phyloP scores from a whole-genome alignment of 2,113 vertebrate genomes.

The Lamprologus speciosus region DNA sequence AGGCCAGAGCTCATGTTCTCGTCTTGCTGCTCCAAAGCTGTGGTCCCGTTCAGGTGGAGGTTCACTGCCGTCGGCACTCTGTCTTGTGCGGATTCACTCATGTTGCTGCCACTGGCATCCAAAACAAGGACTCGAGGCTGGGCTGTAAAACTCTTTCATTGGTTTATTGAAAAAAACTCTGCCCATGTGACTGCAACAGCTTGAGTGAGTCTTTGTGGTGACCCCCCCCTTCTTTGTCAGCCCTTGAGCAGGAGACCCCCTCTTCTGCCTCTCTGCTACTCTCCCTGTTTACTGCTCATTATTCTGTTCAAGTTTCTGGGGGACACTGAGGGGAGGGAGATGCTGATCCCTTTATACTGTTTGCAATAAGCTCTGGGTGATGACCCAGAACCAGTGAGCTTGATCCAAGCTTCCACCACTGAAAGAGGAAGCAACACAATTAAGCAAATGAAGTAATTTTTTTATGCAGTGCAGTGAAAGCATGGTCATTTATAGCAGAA shows the following conservation, averaged over 20 bases:
- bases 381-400: conserved; percentile 10
- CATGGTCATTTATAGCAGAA: background rate
- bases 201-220: conserved; percentile 47
- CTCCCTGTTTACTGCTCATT: conserved; percentile 61
- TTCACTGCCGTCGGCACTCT: background rate
- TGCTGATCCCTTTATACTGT: conserved; percentile 8
- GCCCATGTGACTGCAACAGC: conserved; percentile 55
- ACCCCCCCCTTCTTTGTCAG: conserved; percentile 41
- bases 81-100: conserved; percentile 41
- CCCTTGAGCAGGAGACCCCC: background rate
- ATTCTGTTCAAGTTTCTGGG: conserved; percentile 34
- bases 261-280: background rate
- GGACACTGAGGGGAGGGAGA: conserved; percentile 13
- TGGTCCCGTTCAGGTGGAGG: conserved; percentile 33
- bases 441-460: background rate
- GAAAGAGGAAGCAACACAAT: background rate
- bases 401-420: background rate
- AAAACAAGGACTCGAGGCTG: conserved; percentile 11
- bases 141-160: background rate
- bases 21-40: conserved; percentile 1
- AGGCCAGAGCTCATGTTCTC: background rate
- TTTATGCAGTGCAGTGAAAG: background rate
- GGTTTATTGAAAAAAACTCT: conserved; percentile 19
- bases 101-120: conserved; percentile 33
- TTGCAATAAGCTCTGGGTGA: background rate